These are phyloP conservation scores for Leuciscus idus DNA, from an alignment of 2,113 vertebrate species.

Conservation along the genomic window DNA sequence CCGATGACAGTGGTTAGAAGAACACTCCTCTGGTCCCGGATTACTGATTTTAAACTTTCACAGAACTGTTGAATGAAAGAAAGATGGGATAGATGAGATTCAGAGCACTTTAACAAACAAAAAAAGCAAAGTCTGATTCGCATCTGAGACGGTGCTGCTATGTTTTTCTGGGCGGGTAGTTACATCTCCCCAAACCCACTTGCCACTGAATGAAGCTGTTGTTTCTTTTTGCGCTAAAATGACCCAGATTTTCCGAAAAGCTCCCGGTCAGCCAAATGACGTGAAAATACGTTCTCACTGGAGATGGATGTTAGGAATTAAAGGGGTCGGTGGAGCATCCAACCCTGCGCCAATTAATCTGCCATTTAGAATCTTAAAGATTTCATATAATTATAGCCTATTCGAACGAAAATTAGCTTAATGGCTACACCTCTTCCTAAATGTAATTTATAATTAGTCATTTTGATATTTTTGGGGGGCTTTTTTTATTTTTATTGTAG, in stretches of 20 bases:
- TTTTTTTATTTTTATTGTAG: neutral
- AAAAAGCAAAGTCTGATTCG: neutral
- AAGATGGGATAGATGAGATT: neutral
- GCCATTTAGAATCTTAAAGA: neutral
- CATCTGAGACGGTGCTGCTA: neutral
- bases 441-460: neutral
- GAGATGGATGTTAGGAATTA: neutral
- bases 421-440: neutral
- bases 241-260: slow-evolving; percentile 62
- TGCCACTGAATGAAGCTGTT: slow-evolving; percentile 62
- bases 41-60: slow-evolving; percentile 87
- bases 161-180: slow-evolving; percentile 6
- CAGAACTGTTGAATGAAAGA: slow-evolving; percentile 81
- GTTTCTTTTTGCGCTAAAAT: slow-evolving; percentile 59
- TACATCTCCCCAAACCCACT: neutral
- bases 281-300: slow-evolving; percentile 43
- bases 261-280: neutral
- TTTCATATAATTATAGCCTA: neutral
- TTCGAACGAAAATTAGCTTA: neutral
- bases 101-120: neutral
- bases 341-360: neutral
- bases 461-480: neutral
- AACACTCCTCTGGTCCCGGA: slow-evolving; percentile 87
- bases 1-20: slow-evolving; percentile 80
- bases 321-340: neutral